Conservation (phyloP, 2,113 vertebrate species). For the Pseudopipra pipra region DNA sequence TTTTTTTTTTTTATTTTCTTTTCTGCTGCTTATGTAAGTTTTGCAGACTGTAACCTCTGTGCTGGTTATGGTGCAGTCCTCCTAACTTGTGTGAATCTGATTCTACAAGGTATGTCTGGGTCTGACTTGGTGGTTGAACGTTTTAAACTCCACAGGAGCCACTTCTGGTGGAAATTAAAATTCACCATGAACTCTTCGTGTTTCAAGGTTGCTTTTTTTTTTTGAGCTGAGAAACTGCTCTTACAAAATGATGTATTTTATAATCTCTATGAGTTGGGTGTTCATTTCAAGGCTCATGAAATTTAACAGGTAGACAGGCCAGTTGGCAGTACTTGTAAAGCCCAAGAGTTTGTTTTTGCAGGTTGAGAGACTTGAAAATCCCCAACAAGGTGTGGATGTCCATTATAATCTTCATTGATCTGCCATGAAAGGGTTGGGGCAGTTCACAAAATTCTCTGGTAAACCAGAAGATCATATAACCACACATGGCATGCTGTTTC, state of each 20-base stretch:
- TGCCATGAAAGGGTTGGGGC: neutral
- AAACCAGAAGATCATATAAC: neutral
- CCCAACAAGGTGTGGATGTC: neutral
- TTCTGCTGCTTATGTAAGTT: neutral
- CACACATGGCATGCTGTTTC: neutral
- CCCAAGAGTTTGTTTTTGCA: neutral
- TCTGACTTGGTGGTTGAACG: neutral
- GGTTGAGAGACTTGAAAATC: neutral
- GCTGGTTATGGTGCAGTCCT: neutral
- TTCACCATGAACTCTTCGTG: neutral
- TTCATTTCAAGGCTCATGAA: constrained; percentile 50
- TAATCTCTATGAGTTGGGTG: constrained; percentile 22
- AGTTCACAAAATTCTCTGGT: neutral
- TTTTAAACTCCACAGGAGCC: neutral
- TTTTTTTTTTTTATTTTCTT: too few relatives aligned
- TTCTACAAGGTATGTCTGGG: neutral
- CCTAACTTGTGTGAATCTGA: neutral
- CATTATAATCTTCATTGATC: neutral
- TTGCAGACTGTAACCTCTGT: neutral
- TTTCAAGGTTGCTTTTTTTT: neutral
- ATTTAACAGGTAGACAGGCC: neutral
- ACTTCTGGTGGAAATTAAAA: neutral
- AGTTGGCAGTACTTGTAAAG: neutral
- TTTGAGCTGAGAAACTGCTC: neutral
- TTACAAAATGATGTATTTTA: neutral